Conservation (phyloP, 2,113 vertebrate genomes). For the human (Homo sapiens) region DNA sequence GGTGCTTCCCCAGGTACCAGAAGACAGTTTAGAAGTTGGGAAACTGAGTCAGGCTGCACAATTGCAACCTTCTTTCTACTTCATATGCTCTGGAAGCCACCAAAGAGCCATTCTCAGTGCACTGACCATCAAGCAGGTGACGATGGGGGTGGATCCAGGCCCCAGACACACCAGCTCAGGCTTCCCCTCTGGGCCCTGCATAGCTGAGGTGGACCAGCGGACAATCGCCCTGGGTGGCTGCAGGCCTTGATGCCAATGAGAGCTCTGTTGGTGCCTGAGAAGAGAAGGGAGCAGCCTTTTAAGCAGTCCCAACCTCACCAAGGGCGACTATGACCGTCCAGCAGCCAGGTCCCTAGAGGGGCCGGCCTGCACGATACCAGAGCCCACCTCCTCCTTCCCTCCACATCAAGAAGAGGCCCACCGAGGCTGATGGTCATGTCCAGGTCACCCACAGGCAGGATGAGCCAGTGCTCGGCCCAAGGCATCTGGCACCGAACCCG, state of each 20-base stretch:
- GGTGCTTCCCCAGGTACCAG: constrained; percentile 96
- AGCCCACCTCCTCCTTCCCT: not conserved
- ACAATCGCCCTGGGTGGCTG: not conserved
- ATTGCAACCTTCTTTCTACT: constrained; percentile 95
- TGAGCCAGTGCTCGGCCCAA: not conserved
- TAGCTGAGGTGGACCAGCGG: not conserved
- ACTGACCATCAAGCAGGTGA: not conserved
- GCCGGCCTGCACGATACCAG: not conserved
- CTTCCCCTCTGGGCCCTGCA: not conserved
- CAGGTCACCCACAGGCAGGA: not conserved
- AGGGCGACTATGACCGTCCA: no score
- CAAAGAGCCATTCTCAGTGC: constrained; percentile 59
- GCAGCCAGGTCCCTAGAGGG: no score
- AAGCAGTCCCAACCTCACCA: not conserved
- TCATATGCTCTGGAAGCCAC: constrained; percentile 94
- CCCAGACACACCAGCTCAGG: not conserved
- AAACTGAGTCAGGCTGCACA: constrained; percentile 95
- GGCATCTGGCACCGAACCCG: not conserved
- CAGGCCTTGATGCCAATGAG: not conserved
- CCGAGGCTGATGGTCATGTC: not conserved
- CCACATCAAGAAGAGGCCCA: not conserved
- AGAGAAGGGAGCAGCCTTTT: not conserved
- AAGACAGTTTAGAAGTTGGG: constrained; percentile 97
- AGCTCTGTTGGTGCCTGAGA: not conserved
- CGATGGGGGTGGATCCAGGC: not conserved